Base-by-base conservation (phyloP, 35 echinoderm and acorn worm species). In the Ophiothrix spiculata region DNA sequence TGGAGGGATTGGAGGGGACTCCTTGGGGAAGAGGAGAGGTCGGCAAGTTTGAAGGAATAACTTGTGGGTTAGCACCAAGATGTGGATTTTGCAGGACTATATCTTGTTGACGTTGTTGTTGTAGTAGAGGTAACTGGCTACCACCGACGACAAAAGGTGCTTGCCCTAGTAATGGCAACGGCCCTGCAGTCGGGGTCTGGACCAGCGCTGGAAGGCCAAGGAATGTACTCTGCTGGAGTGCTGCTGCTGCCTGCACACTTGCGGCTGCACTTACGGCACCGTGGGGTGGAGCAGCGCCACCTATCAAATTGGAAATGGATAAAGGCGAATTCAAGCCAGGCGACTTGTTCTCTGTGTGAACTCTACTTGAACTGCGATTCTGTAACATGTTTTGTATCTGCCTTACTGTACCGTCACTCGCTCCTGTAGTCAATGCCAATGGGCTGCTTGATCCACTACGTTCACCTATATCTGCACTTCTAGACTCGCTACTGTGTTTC, bases 91-190 rank as follows among this genome's bases (percentile, higher is more conserved):
- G 42, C 33, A 60, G 54, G 37, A 84, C 31, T 15, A 38, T 56
- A 19, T 84, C 37, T 14, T 56, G 32, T 36, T 36, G 78, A 37
- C 31, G n/a, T 37, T 84, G 81, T 15, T 37, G 31, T 1, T n/a
- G 28, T 10, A 64, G 35, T 4, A 60, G 32, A 29, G 56, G 81
- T 33, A 31, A 64, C 32, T 84, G 46, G 0, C 34, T 84, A 37
- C 81, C 81, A 15, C 81, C 32, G 49, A 84, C 81, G 34, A 84
- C 81, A 19, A 82, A 33, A 23, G 81, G 81, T 36, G 81, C 25
- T 13, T 60, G 81, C 8, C 42, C 81, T 16, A 84, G 19, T 32
- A 82, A 25, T 64, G 33, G 81, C 36, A 15, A 28, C 17, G 4
- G 60, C 17, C 2, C 25, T 54, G 45, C 60, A 15, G 29, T n/a